phyloP scores from a whole-genome alignment of 2,888 invertebrate genomes.

The Xestia rhomboidea region DNA sequence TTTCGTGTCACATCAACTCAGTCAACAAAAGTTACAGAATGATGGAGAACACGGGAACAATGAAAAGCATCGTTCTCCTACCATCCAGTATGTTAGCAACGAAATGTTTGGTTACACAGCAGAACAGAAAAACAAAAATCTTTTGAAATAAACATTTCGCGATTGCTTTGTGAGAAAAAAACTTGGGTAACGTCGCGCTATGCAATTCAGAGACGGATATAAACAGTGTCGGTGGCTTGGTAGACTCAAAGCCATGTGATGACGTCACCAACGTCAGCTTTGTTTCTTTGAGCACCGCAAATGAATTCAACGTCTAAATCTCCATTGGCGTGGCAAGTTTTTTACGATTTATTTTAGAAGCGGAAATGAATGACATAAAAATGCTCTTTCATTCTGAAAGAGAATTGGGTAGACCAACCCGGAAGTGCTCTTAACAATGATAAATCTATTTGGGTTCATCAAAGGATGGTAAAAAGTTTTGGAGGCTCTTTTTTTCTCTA shows the following conservation, averaged over 20 bases:
- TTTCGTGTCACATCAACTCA: constrained; percentile 18
- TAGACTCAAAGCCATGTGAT: constrained; percentile 63
- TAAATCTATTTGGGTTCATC: constrained; percentile 57
- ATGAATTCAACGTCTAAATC: constrained; percentile 70
- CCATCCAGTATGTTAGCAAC: constrained; percentile 46
- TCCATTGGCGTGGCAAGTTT: constrained; percentile 61
- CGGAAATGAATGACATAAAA: constrained; percentile 62
- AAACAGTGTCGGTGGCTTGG: constrained; percentile 55
- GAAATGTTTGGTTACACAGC: constrained; percentile 52
- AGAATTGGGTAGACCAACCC: constrained; percentile 51
- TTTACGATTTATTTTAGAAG: constrained; percentile 61
- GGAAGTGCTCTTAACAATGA: constrained; percentile 53
- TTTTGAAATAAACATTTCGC: constrained; percentile 59
- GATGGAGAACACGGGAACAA: constrained; percentile 39
- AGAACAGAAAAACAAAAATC: constrained; percentile 48
- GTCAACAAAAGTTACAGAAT: constrained; percentile 28
- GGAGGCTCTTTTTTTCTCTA: constrained; percentile 28
- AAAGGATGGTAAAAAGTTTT: constrained; percentile 39
- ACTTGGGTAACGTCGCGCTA: constrained; percentile 50
- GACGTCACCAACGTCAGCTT: constrained; percentile 58
- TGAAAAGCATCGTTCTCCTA: constrained; percentile 39
- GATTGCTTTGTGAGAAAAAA: constrained; percentile 62
- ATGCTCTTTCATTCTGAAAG: constrained; percentile 59
- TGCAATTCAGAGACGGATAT: constrained; percentile 62
- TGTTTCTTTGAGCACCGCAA: constrained; percentile 70